These are phyloP conservation scores for Limnephilus lunatus DNA, from an alignment of 2,888 invertebrate species.

Conservation along the genomic window DNA sequence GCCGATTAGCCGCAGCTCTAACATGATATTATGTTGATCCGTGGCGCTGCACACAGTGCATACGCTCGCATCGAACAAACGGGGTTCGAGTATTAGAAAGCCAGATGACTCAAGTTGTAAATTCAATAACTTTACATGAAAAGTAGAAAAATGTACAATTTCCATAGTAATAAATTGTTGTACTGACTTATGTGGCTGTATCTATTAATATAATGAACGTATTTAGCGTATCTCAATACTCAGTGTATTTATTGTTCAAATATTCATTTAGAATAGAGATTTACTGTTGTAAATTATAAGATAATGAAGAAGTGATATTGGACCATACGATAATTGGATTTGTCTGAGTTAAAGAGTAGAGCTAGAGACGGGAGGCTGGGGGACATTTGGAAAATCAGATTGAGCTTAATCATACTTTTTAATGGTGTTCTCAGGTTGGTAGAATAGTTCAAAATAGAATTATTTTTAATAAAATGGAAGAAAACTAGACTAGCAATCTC, in stretches of 20 bases:
- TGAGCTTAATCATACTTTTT: slow-evolving; percentile 51
- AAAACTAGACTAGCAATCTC: slow-evolving; percentile 51
- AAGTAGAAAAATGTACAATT: slow-evolving; percentile 62
- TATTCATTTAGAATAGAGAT: slow-evolving; percentile 56
- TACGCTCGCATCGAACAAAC: not conserved
- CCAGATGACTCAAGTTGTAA: not conserved
- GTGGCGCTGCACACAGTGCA: not conserved
- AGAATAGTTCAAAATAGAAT: slow-evolving; percentile 50
- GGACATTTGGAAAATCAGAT: slow-evolving; percentile 44
- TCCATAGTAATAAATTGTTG: slow-evolving; percentile 64
- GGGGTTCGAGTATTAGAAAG: not conserved
- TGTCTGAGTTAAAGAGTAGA: slow-evolving; percentile 31
- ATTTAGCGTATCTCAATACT: slow-evolving; percentile 41
- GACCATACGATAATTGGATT: slow-evolving; percentile 46
- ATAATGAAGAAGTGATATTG: slow-evolving; percentile 48
- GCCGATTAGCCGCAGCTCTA: not conserved
- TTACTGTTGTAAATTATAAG: slow-evolving; percentile 48
- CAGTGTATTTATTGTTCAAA: slow-evolving; percentile 54
- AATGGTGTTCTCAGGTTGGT: slow-evolving; percentile 35
- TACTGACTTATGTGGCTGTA: slow-evolving; percentile 66
- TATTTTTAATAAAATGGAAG: slow-evolving; percentile 57
- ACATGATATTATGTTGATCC: not conserved
- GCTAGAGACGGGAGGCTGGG: not conserved
- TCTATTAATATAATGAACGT: slow-evolving; percentile 55
- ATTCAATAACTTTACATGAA: not conserved